phyloP scores from a whole-genome alignment of 1,140 invertebrate species.

The Atopsyche davidsoni region DNA sequence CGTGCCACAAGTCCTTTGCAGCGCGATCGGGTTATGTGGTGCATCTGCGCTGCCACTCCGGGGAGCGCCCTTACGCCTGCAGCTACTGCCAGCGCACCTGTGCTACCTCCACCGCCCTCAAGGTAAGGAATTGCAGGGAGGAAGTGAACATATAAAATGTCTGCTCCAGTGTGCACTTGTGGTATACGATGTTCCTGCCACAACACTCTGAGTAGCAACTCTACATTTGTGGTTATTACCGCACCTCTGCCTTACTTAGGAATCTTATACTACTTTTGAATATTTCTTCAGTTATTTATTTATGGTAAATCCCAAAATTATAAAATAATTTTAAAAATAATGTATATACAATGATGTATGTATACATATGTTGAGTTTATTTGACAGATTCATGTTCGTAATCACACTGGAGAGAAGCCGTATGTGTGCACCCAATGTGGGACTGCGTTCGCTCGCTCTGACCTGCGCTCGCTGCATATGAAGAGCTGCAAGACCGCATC shows the following conservation, averaged over 20 bases:
- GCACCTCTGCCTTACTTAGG: too few relatives aligned
- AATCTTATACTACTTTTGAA: too few relatives aligned
- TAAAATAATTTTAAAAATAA: too few relatives aligned
- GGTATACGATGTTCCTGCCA: too few relatives aligned
- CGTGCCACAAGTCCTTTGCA: slow-evolving; percentile 60
- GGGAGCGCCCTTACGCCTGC: slow-evolving; percentile 32
- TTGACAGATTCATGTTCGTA: slow-evolving; percentile 57
- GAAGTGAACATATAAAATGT: too few relatives aligned
- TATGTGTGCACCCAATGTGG: slow-evolving; percentile 55
- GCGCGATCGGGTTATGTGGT: slow-evolving; percentile 20
- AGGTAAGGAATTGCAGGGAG: slow-evolving; percentile 17
- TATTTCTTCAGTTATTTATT: too few relatives aligned
- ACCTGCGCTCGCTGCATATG: slow-evolving; percentile 22
- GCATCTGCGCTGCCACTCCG: slow-evolving; percentile 29
- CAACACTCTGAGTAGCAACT: too few relatives aligned
- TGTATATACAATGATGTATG: too few relatives aligned
- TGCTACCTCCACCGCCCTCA: slow-evolving; percentile 23
- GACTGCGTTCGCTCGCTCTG: slow-evolving; percentile 35
- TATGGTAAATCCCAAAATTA: too few relatives aligned
- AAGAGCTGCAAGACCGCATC: slow-evolving; percentile 13
- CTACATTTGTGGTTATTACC: too few relatives aligned
- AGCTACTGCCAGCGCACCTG: slow-evolving; percentile 21
- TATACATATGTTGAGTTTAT: too few relatives aligned
- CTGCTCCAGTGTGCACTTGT: too few relatives aligned
- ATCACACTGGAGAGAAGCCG: slow-evolving; percentile 62